Base-by-base conservation (phyloP, 1,140 invertebrate genomes). In the Sarcophaga peregrina region DNA sequence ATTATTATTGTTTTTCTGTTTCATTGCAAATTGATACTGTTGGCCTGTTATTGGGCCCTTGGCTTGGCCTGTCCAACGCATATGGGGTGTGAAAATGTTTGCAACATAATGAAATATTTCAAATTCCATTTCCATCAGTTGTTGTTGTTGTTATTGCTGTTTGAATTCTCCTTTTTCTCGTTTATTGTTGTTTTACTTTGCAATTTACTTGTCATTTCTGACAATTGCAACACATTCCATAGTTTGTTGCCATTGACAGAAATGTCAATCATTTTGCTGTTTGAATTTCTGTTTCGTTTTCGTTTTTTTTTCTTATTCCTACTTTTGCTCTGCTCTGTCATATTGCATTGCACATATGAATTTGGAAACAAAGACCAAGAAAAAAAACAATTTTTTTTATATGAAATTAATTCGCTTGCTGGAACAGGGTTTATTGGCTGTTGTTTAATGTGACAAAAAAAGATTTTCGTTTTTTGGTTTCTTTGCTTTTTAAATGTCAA, bases 121-220 rank as follows among this genome's bases (percentile, higher is more conserved):
- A 68, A 7, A 68, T 68, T 68, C 62, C 54, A 20, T 25, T 37
- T 37, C 25, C 25, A 37, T 68, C 62, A n/a, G 1, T 68, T 68
- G 62, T 68, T 17, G 17, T 68, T n/a, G 17, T 8, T n/a, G 11
- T 52, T 52, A 52, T 52, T 52, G 48, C 7, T 50, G 8, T 52
- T 10, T 52, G 50, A 10, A 52, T 52, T 62, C 54, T 68, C 17
- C 20, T 37, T 37, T 37, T 37, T 4, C 1, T 37, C n/a, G n/a
- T n/a, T n/a, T n/a, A n/a, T 37, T 37, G 25, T 37, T 68, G 17
- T 25, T 68, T 68, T 68, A 17, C 62, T 68, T 68, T 68, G 62
- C 62, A 68, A 68, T 68, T 68, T 68, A 68, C 62, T 68, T 68
- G 62, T 68, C n/a, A 68, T 68, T 68, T 68, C n/a, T 68, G 62